Evolutionary conservation across 2,113 vertebrate genomes (phyloP).

Genomic region (Anas platyrhynchos): DNA sequence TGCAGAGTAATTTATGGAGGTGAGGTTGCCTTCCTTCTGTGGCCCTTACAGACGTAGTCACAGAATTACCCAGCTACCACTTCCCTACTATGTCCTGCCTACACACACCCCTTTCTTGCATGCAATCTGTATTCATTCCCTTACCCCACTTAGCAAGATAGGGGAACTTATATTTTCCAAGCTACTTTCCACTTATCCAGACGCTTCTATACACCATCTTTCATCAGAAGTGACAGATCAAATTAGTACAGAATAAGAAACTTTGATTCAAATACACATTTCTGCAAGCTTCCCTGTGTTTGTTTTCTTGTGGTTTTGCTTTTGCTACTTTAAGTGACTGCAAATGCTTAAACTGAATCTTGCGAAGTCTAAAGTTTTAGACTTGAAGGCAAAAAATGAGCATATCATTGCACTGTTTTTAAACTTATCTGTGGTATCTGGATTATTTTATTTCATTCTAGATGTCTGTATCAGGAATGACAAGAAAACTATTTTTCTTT

Average conservation of each 20-base stretch:
- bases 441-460: not conserved
- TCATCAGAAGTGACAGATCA: not conserved
- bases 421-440: not conserved
- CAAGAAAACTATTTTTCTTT: not conserved
- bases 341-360: not conserved
- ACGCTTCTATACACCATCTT: not conserved
- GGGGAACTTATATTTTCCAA: not conserved
- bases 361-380: not conserved
- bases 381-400: not conserved
- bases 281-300: not conserved
- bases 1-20: not conserved
- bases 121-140: rapidly evolving
- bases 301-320: no score
- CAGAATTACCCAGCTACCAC: not conserved
- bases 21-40: not conserved
- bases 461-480: not conserved
- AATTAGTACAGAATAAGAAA: not conserved
- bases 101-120: not conserved
- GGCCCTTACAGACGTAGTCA: not conserved
- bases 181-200: not conserved
- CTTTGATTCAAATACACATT: not conserved
- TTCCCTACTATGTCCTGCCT: not conserved
- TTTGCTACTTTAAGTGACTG: not conserved
- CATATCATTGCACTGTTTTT: not conserved
- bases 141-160: not conserved